Conservation (phyloP, 2,113 vertebrate genomes). For the Eubucco bourcierii region DNA sequence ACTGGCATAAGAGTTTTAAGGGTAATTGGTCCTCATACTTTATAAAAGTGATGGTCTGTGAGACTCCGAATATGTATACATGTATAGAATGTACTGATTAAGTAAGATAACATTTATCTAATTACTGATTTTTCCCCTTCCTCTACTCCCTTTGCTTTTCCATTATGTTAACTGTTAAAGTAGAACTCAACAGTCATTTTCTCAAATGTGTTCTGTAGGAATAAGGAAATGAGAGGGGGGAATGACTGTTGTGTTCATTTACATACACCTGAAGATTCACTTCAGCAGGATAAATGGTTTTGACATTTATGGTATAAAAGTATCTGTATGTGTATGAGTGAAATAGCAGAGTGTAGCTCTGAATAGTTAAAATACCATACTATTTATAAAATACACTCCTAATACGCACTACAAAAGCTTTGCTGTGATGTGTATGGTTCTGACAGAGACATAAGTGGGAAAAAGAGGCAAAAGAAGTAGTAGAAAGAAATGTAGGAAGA, state of each 20-base stretch:
- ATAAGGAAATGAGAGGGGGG: not conserved
- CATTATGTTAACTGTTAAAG: not conserved
- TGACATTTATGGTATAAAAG: fast-evolving
- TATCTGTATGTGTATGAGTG: not conserved
- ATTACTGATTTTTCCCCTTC: not conserved
- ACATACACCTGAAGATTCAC: not conserved
- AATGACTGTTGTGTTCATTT: not conserved
- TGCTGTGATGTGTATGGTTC: not conserved
- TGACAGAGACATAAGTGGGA: not conserved
- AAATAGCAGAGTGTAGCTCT: not conserved
- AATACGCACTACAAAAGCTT: not conserved
- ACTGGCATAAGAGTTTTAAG: not conserved
- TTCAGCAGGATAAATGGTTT: not conserved
- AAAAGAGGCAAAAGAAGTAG: not conserved
- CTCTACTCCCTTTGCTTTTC: not conserved
- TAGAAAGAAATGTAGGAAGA: not conserved
- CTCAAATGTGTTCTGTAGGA: not conserved
- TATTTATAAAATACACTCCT: not conserved
- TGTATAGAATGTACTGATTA: not conserved
- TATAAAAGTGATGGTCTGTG: not conserved
- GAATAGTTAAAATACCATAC: not conserved
- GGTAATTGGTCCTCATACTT: not conserved
- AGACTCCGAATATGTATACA: fast-evolving
- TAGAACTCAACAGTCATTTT: not conserved
- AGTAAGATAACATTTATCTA: not conserved